These are phyloP conservation scores for Clepsis dumicolana DNA, from an alignment of 2,888 invertebrate species.

Conservation along the genomic window DNA sequence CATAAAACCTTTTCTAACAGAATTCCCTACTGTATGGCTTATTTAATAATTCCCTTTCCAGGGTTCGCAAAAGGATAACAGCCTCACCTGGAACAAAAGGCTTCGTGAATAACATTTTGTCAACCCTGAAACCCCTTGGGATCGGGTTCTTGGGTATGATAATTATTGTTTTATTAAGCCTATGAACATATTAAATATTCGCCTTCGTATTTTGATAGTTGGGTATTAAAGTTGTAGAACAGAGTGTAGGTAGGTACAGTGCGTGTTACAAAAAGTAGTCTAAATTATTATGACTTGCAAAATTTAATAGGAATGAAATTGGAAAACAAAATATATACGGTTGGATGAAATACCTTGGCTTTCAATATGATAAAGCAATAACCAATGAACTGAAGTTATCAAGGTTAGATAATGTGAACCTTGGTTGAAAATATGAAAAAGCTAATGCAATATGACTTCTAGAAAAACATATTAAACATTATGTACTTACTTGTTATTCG, in stretches of 20 bases:
- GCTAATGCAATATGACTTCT: no score
- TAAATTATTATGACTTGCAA: no score
- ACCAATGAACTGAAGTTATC: no score
- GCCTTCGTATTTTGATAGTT: neutral
- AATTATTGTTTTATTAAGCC: constrained; percentile 19
- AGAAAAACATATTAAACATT: no score
- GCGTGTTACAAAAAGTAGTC: no score
- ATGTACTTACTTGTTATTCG: neutral
- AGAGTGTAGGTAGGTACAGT: no score
- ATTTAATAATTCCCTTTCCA: constrained; percentile 27
- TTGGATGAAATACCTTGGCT: no score
- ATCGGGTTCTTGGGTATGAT: constrained; percentile 35
- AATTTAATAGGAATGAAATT: no score
- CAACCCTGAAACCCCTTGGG: constrained; percentile 59
- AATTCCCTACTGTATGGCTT: constrained; percentile 33
- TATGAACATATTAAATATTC: neutral
- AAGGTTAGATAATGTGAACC: no score
- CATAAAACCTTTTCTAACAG: constrained; percentile 15
- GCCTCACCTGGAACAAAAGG: constrained; percentile 75
- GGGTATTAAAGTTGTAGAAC: neutral
- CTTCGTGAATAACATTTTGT: constrained; percentile 61
- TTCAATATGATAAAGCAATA: no score
- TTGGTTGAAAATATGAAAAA: no score
- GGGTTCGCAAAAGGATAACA: constrained; percentile 57
- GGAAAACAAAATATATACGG: no score